These are phyloP conservation scores for Clarias pachynema DNA, from an alignment of 2,797 vertebrate genomes.

Conservation along the genomic window DNA sequence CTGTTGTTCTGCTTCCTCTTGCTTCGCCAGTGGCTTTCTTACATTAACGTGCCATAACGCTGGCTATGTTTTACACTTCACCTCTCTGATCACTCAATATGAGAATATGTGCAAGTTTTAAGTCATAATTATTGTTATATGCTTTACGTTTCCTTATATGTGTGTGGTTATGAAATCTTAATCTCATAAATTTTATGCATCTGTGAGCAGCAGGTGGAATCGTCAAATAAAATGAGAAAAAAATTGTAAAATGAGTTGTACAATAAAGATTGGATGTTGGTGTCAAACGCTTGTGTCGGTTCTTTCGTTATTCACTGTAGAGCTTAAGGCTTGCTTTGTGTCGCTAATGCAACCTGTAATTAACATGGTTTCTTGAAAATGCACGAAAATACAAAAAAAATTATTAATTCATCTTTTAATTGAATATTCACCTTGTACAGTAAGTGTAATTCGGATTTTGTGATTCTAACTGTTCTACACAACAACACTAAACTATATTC, in stretches of 20 bases:
- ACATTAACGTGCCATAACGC: background rate
- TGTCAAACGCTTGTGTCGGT: background rate
- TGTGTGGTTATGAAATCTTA: conserved; percentile 54
- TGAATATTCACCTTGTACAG: background rate
- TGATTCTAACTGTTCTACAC: background rate
- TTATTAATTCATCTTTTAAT: background rate
- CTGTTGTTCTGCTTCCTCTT: background rate
- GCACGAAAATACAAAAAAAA: background rate
- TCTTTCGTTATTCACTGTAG: background rate
- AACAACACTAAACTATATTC: background rate
- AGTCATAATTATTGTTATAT: conserved; percentile 30
- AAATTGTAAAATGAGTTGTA: conserved; percentile 13
- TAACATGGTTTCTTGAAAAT: background rate
- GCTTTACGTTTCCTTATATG: conserved; percentile 47
- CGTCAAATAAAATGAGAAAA: conserved; percentile 34
- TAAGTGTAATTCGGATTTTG: background rate
- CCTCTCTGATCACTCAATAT: conserved; percentile 37
- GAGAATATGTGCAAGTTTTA: conserved; percentile 48
- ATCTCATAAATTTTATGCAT: conserved; percentile 46
- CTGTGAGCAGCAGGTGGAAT: conserved; percentile 47
- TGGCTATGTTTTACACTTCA: conserved; percentile 25
- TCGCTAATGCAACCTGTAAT: background rate
- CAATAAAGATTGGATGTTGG: conserved; percentile 44
- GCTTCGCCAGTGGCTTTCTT: conserved; percentile 47
- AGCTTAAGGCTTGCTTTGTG: background rate